These are phyloP conservation scores for Narcine bancroftii DNA, from an alignment of 2,113 vertebrate species.

Conservation along the genomic window DNA sequence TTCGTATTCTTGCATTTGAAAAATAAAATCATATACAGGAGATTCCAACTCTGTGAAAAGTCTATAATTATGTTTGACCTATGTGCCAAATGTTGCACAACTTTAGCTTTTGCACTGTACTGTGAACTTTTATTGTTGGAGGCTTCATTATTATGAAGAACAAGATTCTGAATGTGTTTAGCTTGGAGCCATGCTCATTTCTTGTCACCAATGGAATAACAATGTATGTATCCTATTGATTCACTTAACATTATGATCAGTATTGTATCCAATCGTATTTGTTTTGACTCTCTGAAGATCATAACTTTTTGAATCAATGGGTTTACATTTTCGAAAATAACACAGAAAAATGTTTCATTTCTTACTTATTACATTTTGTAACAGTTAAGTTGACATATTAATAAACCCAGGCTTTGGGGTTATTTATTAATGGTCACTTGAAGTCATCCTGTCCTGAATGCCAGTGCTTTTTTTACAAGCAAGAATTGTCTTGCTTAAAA, in stretches of 20 bases:
- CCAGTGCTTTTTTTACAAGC: background rate
- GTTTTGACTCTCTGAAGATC: background rate
- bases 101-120: background rate
- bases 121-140: background rate
- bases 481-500: background rate
- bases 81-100: background rate
- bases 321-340: background rate
- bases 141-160: background rate
- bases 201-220: background rate
- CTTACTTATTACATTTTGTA: background rate
- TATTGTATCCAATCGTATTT: background rate
- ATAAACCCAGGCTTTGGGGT: background rate
- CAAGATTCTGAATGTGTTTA: background rate
- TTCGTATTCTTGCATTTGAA: background rate
- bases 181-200: background rate
- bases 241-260: background rate
- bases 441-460: background rate
- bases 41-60: background rate
- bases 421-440: background rate
- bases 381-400: background rate
- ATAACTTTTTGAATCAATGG: background rate
- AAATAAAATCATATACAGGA: background rate
- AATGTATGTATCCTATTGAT: background rate
- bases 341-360: background rate
- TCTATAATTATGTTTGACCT: background rate